Evolutionary conservation across 2,797 vertebrate species (phyloP).

Genomic region (Channallabes apus): DNA sequence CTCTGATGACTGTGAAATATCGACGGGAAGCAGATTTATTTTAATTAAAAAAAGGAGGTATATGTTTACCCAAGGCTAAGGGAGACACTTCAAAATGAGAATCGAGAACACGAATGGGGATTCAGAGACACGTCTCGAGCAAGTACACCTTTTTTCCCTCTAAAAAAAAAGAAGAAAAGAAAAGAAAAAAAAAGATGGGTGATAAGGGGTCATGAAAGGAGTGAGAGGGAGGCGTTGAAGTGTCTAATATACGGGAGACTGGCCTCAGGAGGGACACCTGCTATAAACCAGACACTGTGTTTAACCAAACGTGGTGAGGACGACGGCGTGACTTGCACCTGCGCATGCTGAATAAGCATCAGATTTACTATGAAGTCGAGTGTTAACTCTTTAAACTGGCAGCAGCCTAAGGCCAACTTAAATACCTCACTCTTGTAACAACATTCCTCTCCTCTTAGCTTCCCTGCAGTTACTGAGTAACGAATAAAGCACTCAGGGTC

Average conservation of each 20-base stretch:
- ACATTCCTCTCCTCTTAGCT: background rate
- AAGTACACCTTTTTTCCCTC: constrained; percentile 25
- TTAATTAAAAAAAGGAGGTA: constrained; percentile 74
- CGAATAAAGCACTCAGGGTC: background rate
- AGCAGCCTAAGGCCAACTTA: background rate
- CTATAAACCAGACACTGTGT: constrained; percentile 46
- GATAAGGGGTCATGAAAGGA: constrained; percentile 2
- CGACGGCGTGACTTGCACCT: background rate
- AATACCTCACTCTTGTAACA: background rate
- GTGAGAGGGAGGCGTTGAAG: background rate
- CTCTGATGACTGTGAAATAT: constrained; percentile 69
- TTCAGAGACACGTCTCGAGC: background rate
- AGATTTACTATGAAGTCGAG: background rate
- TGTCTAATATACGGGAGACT: background rate
- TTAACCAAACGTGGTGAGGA: background rate
- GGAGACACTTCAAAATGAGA: constrained; percentile 64
- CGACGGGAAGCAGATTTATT: constrained; percentile 76
- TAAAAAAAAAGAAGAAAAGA: background rate
- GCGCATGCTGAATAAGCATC: background rate
- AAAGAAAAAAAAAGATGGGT: constrained; percentile 41
- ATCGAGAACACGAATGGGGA: constrained; percentile 29
- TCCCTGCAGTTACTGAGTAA: background rate
- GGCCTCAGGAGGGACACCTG: constrained; percentile 49
- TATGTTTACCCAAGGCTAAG: constrained; percentile 69
- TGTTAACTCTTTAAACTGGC: background rate